These are phyloP conservation scores for Diarsia rubi DNA, from an alignment of 2,888 invertebrate species.

Conservation along the genomic window DNA sequence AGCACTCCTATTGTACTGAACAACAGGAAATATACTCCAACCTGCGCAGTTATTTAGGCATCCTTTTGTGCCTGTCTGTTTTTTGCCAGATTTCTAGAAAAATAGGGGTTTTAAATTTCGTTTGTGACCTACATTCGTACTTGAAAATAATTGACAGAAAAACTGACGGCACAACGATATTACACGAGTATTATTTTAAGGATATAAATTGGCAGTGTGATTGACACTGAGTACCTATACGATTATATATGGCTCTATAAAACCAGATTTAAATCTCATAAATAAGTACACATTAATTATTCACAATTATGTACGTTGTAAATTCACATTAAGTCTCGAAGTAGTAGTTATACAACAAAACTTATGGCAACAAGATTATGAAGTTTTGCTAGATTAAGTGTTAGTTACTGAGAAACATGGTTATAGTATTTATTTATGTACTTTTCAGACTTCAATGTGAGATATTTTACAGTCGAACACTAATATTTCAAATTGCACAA, in stretches of 20 bases:
- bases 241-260: not conserved
- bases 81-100: conserved; percentile 22
- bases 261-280: conserved; percentile 5
- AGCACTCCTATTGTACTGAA: conserved; percentile 31
- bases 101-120: conserved; percentile 25
- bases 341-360: conserved; percentile 32
- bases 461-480: conserved; percentile 39
- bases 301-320: conserved; percentile 10
- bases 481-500: conserved; percentile 54
- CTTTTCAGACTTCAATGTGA: conserved; percentile 33
- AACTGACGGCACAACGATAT: conserved; percentile 10
- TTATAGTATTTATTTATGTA: conserved; percentile 41
- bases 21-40: conserved; percentile 48
- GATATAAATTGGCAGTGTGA: conserved; percentile 42
- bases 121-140: conserved; percentile 33
- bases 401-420: conserved; percentile 50
- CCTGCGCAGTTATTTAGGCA: conserved; percentile 29
- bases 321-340: conserved; percentile 24
- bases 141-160: conserved; percentile 41
- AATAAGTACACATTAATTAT: conserved; percentile 9
- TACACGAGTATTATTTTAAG: conserved; percentile 23
- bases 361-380: conserved; percentile 43
- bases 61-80: conserved; percentile 34
- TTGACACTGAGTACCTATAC: conserved; percentile 10
- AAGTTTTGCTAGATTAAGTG: conserved; percentile 42